Percentiles rank a stretch among this genome's conserved stretches.
These are phyloP conservation scores for Macropis europaea DNA, from an alignment of 2,888 invertebrate genomes.

Conservation along the genomic window DNA sequence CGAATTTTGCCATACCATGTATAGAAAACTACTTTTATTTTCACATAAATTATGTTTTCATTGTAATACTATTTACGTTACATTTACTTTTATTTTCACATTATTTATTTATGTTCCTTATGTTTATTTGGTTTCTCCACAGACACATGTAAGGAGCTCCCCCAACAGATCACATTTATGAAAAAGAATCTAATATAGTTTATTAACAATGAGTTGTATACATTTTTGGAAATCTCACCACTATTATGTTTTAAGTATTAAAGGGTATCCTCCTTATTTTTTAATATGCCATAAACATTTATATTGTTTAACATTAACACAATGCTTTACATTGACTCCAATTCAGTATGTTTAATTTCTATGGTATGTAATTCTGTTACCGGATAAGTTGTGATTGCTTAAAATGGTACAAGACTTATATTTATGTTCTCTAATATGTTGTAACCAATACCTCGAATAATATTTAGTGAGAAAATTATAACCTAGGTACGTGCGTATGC, in stretches of 20 bases:
- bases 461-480: conserved; percentile 27
- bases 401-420: conserved; percentile 18
- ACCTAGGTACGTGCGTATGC: conserved; percentile 37
- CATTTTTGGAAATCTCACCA: conserved; percentile 29
- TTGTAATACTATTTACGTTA: conserved; percentile 3
- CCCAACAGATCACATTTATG: conserved; percentile 58
- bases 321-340: conserved; percentile 17
- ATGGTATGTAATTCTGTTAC: conserved; percentile 26
- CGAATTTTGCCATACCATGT: too few relatives aligned
- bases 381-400: conserved; percentile 17
- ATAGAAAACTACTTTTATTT: neutral
- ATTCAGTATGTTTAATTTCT: conserved; percentile 37
- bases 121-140: conserved; percentile 68
- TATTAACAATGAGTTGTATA: conserved; percentile 37
- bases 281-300: conserved; percentile 27
- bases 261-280: conserved; percentile 4
- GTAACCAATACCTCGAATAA: conserved; percentile 29
- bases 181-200: conserved; percentile 35
- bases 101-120: conserved; percentile 33
- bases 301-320: conserved; percentile 23
- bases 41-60: conserved; percentile 7
- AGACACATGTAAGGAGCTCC: conserved; percentile 66
- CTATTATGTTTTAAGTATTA: conserved; percentile 26
- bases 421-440: conserved; percentile 24
- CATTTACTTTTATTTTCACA: conserved; percentile 17